Conservation (phyloP, 2,797 vertebrate genomes). For the Delichon dasypus region DNA sequence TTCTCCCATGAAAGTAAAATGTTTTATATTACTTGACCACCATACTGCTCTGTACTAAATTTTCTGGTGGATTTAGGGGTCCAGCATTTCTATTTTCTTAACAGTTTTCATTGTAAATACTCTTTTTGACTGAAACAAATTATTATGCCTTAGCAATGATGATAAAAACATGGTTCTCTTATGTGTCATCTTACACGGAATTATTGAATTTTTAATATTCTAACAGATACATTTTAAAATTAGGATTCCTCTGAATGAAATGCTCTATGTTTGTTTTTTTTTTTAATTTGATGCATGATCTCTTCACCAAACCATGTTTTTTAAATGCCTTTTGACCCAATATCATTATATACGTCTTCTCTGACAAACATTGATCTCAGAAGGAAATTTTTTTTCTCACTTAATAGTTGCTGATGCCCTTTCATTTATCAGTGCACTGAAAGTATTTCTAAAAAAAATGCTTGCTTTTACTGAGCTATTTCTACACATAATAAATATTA, state of each 20-base stretch:
- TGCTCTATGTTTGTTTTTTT: not conserved
- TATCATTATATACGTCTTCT: not conserved
- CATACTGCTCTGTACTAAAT: not conserved
- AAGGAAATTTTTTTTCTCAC: conserved; percentile 5
- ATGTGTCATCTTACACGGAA: not conserved
- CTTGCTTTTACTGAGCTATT: conserved; percentile 14
- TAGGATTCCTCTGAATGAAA: not conserved
- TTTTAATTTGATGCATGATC: conserved; percentile 28
- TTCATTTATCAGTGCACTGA: conserved; percentile 6
- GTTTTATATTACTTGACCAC: conserved; percentile 13
- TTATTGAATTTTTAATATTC: conserved; percentile 19
- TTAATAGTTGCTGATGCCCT: conserved; percentile 19
- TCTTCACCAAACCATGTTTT: not conserved
- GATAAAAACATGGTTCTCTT: not conserved
- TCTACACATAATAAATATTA: conserved; percentile 24
- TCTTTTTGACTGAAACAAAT: not conserved
- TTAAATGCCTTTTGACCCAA: not conserved
- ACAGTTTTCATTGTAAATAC: not conserved
- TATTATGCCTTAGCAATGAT: not conserved
- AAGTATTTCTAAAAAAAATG: conserved; percentile 46
- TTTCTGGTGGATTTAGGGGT: not conserved
- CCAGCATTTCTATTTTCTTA: not conserved
- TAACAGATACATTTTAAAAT: not conserved
- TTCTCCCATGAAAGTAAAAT: not conserved
- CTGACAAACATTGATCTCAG: not conserved